Evolutionary conservation across 1,140 invertebrate genomes (phyloP).

Genomic region (Eurosta solidaginis): DNA sequence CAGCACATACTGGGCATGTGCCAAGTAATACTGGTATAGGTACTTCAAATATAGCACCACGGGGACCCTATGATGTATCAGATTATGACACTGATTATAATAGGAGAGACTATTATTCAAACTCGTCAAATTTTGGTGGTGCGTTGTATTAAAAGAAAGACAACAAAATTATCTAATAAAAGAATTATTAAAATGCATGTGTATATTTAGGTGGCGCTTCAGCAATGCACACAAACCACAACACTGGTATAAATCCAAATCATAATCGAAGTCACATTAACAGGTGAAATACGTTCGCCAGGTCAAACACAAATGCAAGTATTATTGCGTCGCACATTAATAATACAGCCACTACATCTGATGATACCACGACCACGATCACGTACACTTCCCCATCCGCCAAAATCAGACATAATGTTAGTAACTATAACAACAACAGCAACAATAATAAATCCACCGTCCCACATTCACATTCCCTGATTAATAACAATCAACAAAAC

Average conservation of each 20-base stretch:
- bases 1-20: conserved; percentile 41
- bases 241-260: conserved; percentile 50
- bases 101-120: conserved; percentile 54
- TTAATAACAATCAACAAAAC: neutral
- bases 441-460: conserved; percentile 37
- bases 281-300: conserved; percentile 55
- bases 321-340: conserved; percentile 37
- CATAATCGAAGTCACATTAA: conserved; percentile 58
- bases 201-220: conserved; percentile 34
- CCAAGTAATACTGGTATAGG: conserved; percentile 36
- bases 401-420: conserved; percentile 13
- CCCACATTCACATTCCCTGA: conserved; percentile 3
- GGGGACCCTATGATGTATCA: conserved; percentile 47
- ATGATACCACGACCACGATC: conserved; percentile 30
- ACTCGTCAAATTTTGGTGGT: conserved; percentile 54
- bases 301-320: conserved; percentile 35
- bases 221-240: conserved; percentile 45
- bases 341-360: neutral
- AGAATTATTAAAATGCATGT: neutral
- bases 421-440: conserved; percentile 31
- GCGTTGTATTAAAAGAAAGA: conserved; percentile 18
- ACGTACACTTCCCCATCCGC: conserved; percentile 32
- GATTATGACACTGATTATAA: conserved; percentile 56
- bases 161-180: neutral
- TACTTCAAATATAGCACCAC: conserved; percentile 33